Base-by-base conservation (phyloP, 2,113 vertebrate species). In the Speoplatyrhinus poulsoni region DNA sequence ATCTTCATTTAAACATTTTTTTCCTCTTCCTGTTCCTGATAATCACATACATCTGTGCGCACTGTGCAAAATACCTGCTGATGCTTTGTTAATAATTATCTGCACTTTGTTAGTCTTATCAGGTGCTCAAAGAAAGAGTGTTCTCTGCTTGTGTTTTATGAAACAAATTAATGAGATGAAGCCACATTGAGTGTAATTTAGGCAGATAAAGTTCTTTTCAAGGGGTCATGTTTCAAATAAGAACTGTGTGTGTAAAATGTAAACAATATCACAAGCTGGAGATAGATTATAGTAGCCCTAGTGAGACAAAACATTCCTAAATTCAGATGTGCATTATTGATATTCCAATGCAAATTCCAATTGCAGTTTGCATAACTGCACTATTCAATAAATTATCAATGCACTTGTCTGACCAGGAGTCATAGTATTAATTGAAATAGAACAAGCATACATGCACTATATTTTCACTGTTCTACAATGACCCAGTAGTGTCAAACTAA, bases 291-390 rank as follows among this genome's bases (percentile, higher is more conserved):
- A 68, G 0, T 60, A 68, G 0, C 65, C 62, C 57, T 70, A 77
- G 54, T 56, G n/a, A 16, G 54, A 54, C 77, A 69, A 65, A 62
- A 62, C 60, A 74, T 76, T 82, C 77, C 65, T 76, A 81, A 83
- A 82, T 76, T 65, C 70, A 52, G 33, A 76, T 77, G 72, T 87
- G 69, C 76, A 86, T 87, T 87, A 87, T 87, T 87, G 80, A 88
- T 86, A 75, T 78, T 82, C 77, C 70, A 58, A 63, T 52, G 65
- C 67, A 79, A 80, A 68, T 65, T 79, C 63, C 52, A 72, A 86
- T 87, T 87, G 77, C 70, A 73, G 87, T 85, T 84, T 67, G 77
- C 80, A 72, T 76, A 85, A 83, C 74, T 70, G 65, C 65, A 62
- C 76, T 79, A 71, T 81, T 86, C 78, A 82, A 85, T 82, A 77